Conservation (phyloP, 2,797 vertebrate genomes). For the Pipistrellus nathusii region DNA sequence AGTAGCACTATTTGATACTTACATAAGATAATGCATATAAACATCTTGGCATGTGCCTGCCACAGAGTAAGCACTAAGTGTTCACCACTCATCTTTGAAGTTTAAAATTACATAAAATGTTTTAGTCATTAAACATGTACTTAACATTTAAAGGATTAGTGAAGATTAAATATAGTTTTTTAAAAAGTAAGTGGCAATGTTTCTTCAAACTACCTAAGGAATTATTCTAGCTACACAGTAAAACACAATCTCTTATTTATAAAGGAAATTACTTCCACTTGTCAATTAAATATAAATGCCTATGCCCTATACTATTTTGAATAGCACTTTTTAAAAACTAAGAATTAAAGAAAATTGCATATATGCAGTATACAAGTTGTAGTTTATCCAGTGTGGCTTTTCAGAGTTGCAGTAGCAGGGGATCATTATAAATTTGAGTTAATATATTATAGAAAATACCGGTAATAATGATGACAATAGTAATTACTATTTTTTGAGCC, state of each 20-base stretch:
- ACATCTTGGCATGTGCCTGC: not conserved
- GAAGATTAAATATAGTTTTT: not conserved
- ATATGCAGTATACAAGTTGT: not conserved
- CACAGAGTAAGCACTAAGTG: not conserved
- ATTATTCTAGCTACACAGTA: not conserved
- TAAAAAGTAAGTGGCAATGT: not conserved
- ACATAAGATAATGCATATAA: not conserved
- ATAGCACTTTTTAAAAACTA: not conserved
- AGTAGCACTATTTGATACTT: not conserved
- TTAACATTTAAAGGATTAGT: not conserved
- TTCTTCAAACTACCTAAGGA: conserved; percentile 13
- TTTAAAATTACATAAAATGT: not conserved
- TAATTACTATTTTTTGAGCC: not conserved
- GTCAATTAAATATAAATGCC: not conserved
- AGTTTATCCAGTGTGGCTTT: not conserved
- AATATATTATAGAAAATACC: not conserved
- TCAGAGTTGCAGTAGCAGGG: not conserved
- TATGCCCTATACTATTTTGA: not conserved
- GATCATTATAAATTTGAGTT: not conserved
- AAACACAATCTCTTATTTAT: not conserved
- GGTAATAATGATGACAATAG: not conserved
- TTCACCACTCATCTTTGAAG: not conserved
- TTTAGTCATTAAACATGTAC: not conserved
- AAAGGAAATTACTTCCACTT: not conserved
- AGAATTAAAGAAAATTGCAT: not conserved